Base-by-base conservation (phyloP, 2,113 vertebrate genomes). In the Alaudala cheleensis region DNA sequence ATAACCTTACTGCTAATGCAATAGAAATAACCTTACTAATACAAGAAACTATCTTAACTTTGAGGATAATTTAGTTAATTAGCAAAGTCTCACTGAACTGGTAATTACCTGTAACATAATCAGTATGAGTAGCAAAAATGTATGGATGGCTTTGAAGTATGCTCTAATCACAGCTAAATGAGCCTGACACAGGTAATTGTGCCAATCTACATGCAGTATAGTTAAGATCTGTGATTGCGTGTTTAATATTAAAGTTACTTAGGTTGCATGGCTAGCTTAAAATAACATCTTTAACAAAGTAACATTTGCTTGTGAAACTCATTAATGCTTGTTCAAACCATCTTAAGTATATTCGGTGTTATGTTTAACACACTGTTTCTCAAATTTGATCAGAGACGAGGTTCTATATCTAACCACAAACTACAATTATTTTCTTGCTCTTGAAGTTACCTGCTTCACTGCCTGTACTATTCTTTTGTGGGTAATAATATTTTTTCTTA, bases 201-300 rank as follows among this genome's bases (percentile, higher is more conserved):
- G 58, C 54, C 56, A 61, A 29, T 80, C 78, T 70, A 34, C 25
- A 23, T 73, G 62, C 1, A 0, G 14, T 73, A 40, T 64, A 40
- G 42, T 86, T 88, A 61, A 80, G 29, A 40, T 12, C 37, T 88
- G 42, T 84, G 81, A 83, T 65, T 93, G 53, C 66, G 34, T 54
- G 26, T 56, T 77, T 83, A 80, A 42, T 81, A 53, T 28, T 86
- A 5, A 69, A 62, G 49, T 77, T 90, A 69, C 29, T 84, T 66
- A n/a, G 39, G 18, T 15, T 93, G 82, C 67, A 81, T 88, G 95
- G 44, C 62, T 93, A 66, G 20, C 56, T 92, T 93, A 81, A 90
- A 88, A 78, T 66, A 39, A 17, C 12, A 5, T 26, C 12, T 73
- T 86, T 88, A 72, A 81, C 69, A 74, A 89, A 76, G 57, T 93